Conservation (phyloP, 37 sponge, comb jelly and placozoan species). For the Aplysina aerophoba region DNA sequence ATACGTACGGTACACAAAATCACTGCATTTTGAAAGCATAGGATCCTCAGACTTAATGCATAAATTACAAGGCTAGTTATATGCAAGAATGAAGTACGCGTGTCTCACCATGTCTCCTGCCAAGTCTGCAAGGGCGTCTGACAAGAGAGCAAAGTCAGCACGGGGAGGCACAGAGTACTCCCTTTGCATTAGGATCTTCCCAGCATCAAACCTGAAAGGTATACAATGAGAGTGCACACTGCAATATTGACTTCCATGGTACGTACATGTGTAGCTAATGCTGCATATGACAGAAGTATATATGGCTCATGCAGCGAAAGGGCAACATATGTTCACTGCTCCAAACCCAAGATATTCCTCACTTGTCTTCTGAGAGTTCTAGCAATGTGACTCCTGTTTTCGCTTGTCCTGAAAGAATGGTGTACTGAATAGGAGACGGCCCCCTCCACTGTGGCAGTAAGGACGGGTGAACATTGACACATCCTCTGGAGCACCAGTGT, state of each 20-base stretch:
- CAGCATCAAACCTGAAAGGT: conserved; percentile 1
- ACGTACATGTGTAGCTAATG: too few species aligned
- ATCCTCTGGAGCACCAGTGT: neutral
- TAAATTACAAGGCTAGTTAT: too few species aligned
- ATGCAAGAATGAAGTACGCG: too few species aligned
- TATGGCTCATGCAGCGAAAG: too few species aligned
- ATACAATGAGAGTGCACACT: neutral
- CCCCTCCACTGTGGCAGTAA: conserved; percentile 13
- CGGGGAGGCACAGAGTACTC: neutral
- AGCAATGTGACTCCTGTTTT: conserved; percentile 2
- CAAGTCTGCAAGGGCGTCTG: neutral
- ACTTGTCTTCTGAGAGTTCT: conserved; percentile 1
- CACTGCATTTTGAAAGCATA: too few species aligned
- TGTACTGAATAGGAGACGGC: conserved; percentile 8
- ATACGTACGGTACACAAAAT: too few species aligned
- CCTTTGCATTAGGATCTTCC: neutral
- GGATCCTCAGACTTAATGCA: too few species aligned
- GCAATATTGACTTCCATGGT: too few species aligned
- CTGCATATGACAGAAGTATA: too few species aligned
- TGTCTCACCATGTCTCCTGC: conserved; percentile 5
- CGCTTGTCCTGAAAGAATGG: conserved; percentile 1
- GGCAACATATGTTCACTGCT: neutral
- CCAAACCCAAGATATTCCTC: neutral
- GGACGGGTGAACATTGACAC: conserved; percentile 3
- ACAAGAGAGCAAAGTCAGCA: neutral